Percentiles rank a stretch among this genome's conserved stretches.
Evolutionary conservation across 2,888 invertebrate genomes (phyloP).

Genomic region (Chromoteleia sp.): DNA sequence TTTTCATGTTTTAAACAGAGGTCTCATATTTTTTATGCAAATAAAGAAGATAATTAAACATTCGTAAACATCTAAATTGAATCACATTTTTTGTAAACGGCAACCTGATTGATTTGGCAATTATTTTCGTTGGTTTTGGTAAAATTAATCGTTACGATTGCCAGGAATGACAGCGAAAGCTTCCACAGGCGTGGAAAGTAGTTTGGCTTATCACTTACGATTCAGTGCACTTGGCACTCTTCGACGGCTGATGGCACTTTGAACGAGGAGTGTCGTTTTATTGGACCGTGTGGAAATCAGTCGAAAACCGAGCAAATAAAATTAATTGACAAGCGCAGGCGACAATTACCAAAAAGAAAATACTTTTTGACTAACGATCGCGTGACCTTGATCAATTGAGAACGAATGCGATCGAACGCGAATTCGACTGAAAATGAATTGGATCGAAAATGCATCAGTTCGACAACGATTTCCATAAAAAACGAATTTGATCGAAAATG

Average conservation of each 20-base stretch:
- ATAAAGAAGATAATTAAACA: no score
- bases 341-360: neutral
- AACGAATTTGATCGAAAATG: no score
- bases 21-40: no score
- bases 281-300: conserved; percentile 59
- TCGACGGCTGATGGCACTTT: conserved; percentile 61
- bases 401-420: conserved; percentile 40
- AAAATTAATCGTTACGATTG: conserved; percentile 47
- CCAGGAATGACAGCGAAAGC: conserved; percentile 23
- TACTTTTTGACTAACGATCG: neutral
- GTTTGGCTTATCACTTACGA: conserved; percentile 69
- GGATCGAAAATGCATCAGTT: no score
- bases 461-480: no score
- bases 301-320: conserved; percentile 58
- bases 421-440: no score
- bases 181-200: conserved; percentile 50
- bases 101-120: conserved; percentile 27
- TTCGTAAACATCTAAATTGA: no score
- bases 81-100: neutral
- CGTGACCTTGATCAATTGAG: no score
- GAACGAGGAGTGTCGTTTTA: conserved; percentile 60
- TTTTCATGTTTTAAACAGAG: no score
- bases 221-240: conserved; percentile 62
- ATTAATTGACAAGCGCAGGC: conserved; percentile 55
- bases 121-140: conserved; percentile 21